Percentiles rank a stretch among this genome's conserved stretches.
phyloP scores from a whole-genome alignment of 2,113 vertebrate genomes.

The Heptranchias perlo region DNA sequence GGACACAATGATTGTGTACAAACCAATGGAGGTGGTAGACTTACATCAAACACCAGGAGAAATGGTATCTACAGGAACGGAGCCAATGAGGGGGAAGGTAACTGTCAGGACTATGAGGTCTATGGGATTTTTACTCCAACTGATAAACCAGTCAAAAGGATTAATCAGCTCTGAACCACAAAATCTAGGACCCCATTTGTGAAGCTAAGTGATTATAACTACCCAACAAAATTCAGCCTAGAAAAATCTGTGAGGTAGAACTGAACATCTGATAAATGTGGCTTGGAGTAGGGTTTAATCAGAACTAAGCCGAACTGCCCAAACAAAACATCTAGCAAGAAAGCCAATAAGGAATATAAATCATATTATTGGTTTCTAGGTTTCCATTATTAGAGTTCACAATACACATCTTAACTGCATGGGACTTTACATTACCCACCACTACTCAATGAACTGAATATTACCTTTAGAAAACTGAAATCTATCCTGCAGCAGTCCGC shows the following conservation, averaged over 20 bases:
- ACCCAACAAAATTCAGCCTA: not conserved
- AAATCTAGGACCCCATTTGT: not conserved
- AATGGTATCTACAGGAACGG: constrained; percentile 57
- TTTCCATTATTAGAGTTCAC: not conserved
- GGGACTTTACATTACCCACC: too few relatives aligned
- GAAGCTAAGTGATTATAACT: not conserved
- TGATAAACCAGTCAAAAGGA: not conserved
- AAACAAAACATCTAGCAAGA: not conserved
- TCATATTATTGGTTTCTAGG: not conserved
- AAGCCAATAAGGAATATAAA: not conserved
- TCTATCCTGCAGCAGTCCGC: not conserved
- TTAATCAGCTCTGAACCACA: not conserved
- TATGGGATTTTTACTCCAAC: not conserved
- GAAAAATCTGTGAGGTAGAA: not conserved
- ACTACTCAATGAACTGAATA: not conserved
- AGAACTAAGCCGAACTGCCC: not conserved
- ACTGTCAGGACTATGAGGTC: constrained; percentile 36
- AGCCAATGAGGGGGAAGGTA: constrained; percentile 70
- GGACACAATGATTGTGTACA: constrained; percentile 46
- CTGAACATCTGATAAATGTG: not conserved
- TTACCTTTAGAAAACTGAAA: not conserved
- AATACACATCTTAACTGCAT: not conserved
- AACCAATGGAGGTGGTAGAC: constrained; percentile 51
- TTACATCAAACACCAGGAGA: constrained; percentile 53
- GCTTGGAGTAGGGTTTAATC: not conserved